Conservation (phyloP, 1,140 invertebrate species). For the Bombyx mandarina region DNA sequence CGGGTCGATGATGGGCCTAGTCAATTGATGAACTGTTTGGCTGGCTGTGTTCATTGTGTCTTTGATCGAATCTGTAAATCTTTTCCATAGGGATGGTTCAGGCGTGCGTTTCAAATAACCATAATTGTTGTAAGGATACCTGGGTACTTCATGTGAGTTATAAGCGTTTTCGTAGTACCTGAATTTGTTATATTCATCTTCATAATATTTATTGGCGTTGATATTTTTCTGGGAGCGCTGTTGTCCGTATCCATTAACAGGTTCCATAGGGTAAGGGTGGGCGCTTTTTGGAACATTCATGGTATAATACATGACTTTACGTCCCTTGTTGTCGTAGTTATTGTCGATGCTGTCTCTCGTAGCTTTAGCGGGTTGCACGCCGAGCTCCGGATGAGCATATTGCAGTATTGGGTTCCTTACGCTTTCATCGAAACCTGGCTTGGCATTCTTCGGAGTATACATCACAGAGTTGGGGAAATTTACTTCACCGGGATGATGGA, state of each 20-base stretch:
- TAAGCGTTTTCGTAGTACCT: conserved; percentile 67
- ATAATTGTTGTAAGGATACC: conserved; percentile 70
- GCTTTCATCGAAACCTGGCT: conserved; percentile 75
- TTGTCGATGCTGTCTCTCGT: conserved; percentile 53
- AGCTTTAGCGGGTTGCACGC: conserved; percentile 80
- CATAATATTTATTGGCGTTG: conserved; percentile 68
- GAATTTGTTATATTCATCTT: conserved; percentile 67
- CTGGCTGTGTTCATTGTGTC: conserved; percentile 79
- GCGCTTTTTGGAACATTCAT: conserved; percentile 55
- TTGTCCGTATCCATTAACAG: conserved; percentile 66
- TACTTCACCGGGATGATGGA: conserved; percentile 75
- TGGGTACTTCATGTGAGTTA: conserved; percentile 36
- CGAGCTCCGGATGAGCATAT: conserved; percentile 84
- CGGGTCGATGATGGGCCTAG: conserved; percentile 77
- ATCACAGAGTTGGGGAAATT: conserved; percentile 76
- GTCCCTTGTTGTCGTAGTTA: conserved; percentile 46
- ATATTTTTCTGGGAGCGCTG: conserved; percentile 63
- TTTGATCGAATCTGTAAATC: conserved; percentile 79
- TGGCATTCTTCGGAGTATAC: conserved; percentile 72
- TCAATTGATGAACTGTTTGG: conserved; percentile 78
- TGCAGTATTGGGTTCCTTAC: conserved; percentile 80
- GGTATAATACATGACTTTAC: conserved; percentile 62
- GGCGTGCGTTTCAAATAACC: conserved; percentile 68
- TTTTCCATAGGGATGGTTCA: conserved; percentile 78
- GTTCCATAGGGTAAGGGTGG: conserved; percentile 65